A percentile compares a stretch with the other conserved stretches of the same genome.
phyloP scores from a whole-genome alignment of 1,140 invertebrate genomes.

The Caenorhabditis remanei region DNA sequence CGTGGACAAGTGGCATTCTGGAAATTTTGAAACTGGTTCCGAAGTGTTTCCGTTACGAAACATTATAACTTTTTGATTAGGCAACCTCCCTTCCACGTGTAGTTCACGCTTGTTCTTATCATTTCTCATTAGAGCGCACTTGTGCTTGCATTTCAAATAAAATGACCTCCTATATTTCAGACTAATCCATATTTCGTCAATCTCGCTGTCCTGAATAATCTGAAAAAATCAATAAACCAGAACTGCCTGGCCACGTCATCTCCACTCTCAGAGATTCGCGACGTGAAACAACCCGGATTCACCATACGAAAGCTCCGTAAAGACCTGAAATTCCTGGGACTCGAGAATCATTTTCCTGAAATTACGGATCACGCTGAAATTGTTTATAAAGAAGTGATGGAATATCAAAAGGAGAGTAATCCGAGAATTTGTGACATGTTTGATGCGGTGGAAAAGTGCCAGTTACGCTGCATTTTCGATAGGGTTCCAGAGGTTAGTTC shows the following conservation, averaged over 20 bases:
- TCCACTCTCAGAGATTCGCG: background rate
- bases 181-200: background rate
- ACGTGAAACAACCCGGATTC: background rate
- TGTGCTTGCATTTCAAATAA: too few relatives aligned
- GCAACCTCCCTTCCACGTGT: too few relatives aligned
- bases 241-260: too few relatives aligned
- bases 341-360: background rate
- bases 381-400: background rate
- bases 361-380: background rate
- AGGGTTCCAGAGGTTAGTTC: slow-evolving; percentile 81
- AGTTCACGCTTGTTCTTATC: too few relatives aligned
- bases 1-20: too few relatives aligned
- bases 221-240: background rate
- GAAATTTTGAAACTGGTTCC: too few relatives aligned
- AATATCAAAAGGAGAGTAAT: slow-evolving; percentile 80
- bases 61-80: too few relatives aligned
- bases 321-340: background rate
- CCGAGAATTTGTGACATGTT: slow-evolving; percentile 84
- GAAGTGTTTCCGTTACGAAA: too few relatives aligned
- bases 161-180: background rate
- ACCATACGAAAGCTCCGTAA: background rate
- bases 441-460: slow-evolving; percentile 83
- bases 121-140: too few relatives aligned
- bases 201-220: background rate
- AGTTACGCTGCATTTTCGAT: slow-evolving; percentile 82